Evolutionary conservation across 2,113 vertebrate genomes (phyloP), one percentile per base, ranked within the genome.

Genomic region (Loxodonta africana): DNA sequence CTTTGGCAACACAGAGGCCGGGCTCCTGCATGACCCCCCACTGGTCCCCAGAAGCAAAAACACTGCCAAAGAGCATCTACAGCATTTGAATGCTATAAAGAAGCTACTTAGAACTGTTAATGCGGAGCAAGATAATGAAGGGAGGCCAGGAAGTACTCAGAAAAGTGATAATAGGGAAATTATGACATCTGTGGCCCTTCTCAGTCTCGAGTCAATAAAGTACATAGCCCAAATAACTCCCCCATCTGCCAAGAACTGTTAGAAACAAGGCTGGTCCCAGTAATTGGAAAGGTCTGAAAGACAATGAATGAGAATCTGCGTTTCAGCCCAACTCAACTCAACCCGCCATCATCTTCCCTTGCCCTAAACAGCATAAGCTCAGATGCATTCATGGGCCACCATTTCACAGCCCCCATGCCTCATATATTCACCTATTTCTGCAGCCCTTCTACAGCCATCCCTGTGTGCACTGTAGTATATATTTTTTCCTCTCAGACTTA

Each of bases 91-190:
- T 76, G 14, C 69, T 88, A 96, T 98, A 91, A 97, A 98, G 94
- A 96, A 95, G 77, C 93, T 96, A 88, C 96, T 97, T 89, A 90
- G 21, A 97, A 97, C 96, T 2, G 3, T 7, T 96, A 91, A 95
- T 91, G 84, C 88, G 95, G 83, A 37, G 93, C 44, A 73, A 95
- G 90, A 97, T 97, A 97, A 98, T 80, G 76, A 98, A 95, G 2
- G 5, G 41, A 97, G 8, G 41, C 96, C 86, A 97, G 90, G 28
- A 88, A 88, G 87, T 74, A 41, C 81, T 48, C 33, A 5, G 84
- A 95, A 63, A 88, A 63, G 37, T 60, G 86, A 81, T 90, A 96
- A 73, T 1, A 86, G 62, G 95, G 96, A 95, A 65, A 23, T 96
- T 44, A 97, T 20, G 84, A 90, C 83, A 95, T 96, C 95, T 97